Conservation (phyloP, 2,888 invertebrate species). For the Campoplex capitator region DNA sequence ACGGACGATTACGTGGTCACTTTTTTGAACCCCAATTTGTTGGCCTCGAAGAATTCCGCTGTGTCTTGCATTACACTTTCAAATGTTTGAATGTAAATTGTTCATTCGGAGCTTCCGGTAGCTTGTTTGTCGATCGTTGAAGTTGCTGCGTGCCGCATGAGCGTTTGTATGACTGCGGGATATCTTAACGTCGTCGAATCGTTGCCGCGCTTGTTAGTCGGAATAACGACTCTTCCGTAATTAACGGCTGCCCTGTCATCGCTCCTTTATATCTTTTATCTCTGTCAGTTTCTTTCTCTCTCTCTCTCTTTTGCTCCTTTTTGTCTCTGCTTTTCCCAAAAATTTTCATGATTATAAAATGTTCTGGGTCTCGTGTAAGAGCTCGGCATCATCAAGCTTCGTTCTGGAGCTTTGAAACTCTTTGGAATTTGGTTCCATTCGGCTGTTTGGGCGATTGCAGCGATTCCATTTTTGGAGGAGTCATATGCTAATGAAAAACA, state of each 20-base stretch:
- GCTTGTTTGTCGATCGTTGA: slow-evolving; percentile 50
- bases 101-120: slow-evolving; percentile 53
- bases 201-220: slow-evolving; percentile 72
- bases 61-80: background rate
- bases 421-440: background rate
- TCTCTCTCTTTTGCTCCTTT: background rate
- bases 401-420: background rate
- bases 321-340: slow-evolving; percentile 36
- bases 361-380: slow-evolving; percentile 64
- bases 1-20: background rate
- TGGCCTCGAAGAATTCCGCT: no score
- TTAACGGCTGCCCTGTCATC: slow-evolving; percentile 53
- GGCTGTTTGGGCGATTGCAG: slow-evolving; percentile 6
- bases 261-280: slow-evolving; percentile 17
- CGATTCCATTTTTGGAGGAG: background rate
- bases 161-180: slow-evolving; percentile 42
- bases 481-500: slow-evolving; percentile 16
- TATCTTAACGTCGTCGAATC: slow-evolving; percentile 50
- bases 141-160: slow-evolving; percentile 46
- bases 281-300: background rate
- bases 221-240: slow-evolving; percentile 72
- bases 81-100: slow-evolving; percentile 68
- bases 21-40: background rate
- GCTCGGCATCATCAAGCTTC: slow-evolving; percentile 23
- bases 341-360: slow-evolving; percentile 67